Conservation (phyloP, 2,113 vertebrate species). For the Microtus ochrogaster region DNA sequence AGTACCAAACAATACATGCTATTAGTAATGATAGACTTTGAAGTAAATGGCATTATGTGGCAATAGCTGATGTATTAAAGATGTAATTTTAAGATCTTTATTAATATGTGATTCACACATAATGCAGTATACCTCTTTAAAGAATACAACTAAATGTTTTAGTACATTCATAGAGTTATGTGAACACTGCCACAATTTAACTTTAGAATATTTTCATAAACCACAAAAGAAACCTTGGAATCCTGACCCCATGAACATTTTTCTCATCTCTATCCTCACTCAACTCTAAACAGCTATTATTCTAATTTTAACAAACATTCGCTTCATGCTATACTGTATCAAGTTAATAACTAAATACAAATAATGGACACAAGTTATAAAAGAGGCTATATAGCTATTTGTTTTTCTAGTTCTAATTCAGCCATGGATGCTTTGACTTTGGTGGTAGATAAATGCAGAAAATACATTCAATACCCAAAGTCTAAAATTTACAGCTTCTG, state of each 20-base stretch:
- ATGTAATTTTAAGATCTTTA: background rate
- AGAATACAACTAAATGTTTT: background rate
- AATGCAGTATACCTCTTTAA: background rate
- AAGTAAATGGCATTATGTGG: background rate
- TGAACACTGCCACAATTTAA: background rate
- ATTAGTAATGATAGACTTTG: background rate
- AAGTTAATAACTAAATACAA: background rate
- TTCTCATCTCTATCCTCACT: background rate
- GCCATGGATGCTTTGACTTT: background rate
- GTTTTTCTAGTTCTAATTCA: background rate
- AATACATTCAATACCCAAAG: background rate
- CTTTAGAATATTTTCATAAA: constrained; percentile 1
- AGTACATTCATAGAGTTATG: background rate
- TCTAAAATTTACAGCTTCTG: background rate
- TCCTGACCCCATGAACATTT: background rate
- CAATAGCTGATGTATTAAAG: background rate
- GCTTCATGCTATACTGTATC: background rate
- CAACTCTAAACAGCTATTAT: background rate
- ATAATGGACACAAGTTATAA: background rate
- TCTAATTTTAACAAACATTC: background rate
- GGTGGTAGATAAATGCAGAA: background rate
- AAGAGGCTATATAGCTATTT: background rate
- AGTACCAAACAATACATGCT: background rate
- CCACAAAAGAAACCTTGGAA: background rate
- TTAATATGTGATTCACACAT: background rate